Conservation (phyloP, 92 coral and sea anemone genomes). For the Epizoanthus stellaris region DNA sequence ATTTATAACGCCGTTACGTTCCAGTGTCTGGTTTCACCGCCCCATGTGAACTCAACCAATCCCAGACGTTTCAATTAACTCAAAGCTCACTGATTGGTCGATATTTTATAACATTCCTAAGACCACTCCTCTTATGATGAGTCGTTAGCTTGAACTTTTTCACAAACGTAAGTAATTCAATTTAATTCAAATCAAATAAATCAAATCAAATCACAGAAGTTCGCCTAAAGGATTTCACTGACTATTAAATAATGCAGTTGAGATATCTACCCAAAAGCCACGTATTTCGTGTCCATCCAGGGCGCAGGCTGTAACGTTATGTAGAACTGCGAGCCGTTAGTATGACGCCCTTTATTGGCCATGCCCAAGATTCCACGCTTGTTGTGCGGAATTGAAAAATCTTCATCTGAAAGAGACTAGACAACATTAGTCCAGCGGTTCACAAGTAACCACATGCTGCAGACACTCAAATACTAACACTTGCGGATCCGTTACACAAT, state of each 20-base stretch:
- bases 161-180: too few relatives aligned
- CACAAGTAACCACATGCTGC: neutral
- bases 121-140: too few relatives aligned
- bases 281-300: conserved; percentile 99
- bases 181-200: too few relatives aligned
- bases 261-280: conserved; percentile 91
- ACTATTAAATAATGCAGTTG: neutral
- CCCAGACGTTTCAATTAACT: too few relatives aligned
- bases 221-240: neutral
- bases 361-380: conserved; percentile 95
- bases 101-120: too few relatives aligned
- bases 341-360: conserved; percentile 99
- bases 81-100: too few relatives aligned
- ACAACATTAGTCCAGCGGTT: neutral
- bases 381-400: conserved; percentile 87
- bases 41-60: too few relatives aligned
- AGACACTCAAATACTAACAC: neutral
- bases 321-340: conserved; percentile 95
- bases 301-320: conserved; percentile 97
- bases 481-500: neutral
- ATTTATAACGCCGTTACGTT: too few relatives aligned
- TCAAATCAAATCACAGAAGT: neutral
- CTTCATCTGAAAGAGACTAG: conserved; percentile 74
- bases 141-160: too few relatives aligned
- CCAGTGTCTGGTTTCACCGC: too few relatives aligned